Evolutionary conservation across 2,113 vertebrate genomes (phyloP), one percentile per base, ranked within the genome.

Genomic region (Prolemur simus): DNA sequence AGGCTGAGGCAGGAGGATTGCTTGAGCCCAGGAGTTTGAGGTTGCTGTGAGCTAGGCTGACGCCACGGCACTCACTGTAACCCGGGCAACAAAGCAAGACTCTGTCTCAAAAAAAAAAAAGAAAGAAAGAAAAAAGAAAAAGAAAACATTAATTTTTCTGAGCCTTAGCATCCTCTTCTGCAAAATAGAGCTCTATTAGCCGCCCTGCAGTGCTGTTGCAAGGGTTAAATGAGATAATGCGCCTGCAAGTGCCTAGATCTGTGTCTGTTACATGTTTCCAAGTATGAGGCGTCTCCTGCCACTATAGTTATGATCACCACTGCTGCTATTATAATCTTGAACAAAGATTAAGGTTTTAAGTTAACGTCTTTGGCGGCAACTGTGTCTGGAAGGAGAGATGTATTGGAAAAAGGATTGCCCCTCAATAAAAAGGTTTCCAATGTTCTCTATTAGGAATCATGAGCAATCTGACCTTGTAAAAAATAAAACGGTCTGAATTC

Each of bases 401-500:
- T 12, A 95, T 68, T 89, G 94, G 87, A 89, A 94, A 88, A 89
- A 96, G 63, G 63, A 89, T 5, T n/a, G 56, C 63, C 83, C 71
- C 78, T 92, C 92, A 81, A 93, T 78, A 20, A 96, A 97, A 96
- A 17, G 81, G 60, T 83, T 92, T 94, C 92, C 88, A 34, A 5
- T 96, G 95, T 97, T 96, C 71, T 88, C 90, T 90, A 69, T 94
- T 95, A 96, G 86, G 69, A 94, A 90, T 94, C 95, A 97, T 96
- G 97, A 98, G 29, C 91, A 93, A 85, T 97, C 92, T 87, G 94
- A 98, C 97, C 91, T 98, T 96, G 96, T 98, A 89, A 96, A 97
- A 97, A 97, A 95, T 73, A 97, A 96, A 98, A 96, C 73, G 91
- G 42, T 95, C 73, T 97, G 97, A 98, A 98, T 97, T 95, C 96